Base-by-base conservation (phyloP, 2,797 vertebrate species). In the Garrulus glandarius region DNA sequence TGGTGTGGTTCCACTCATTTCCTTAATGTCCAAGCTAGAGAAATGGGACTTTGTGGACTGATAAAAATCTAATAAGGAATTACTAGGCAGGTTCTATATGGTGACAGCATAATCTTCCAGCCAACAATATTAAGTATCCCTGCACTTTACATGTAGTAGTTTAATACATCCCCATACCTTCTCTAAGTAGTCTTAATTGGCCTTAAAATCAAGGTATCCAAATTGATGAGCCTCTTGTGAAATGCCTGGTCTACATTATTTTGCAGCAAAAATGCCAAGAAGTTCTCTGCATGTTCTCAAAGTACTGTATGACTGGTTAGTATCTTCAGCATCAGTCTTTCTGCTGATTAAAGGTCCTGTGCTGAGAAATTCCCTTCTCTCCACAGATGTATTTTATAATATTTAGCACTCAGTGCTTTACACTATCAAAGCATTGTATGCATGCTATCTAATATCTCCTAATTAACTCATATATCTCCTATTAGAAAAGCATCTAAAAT, bases 381-480 rank as follows among this genome's bases (percentile, higher is more conserved):
- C 85, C 60, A 75, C 72, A 93, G 59, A 81, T 7, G 9, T 84
- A 39, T 91, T 95, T 93, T 71, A 84, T 74, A 94, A 79, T 90
- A 92, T 18, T 94, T 94, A 96, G 92, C 96, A 96, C 94, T 89
- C 91, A 64, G 93, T 95, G 91, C 96, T 95, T 95, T 92, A 93
- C 91, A 88, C 44, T 95, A 92, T 96, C 79, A 95, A 97, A 96
- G 84, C 93, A 89, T 87, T 94, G 84, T 76, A 91, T 0, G 15
- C 87, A 93, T 95, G 92, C 89, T 92, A 93, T 93, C 88, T 95
- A 94, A 59, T 84, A 93, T 86, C 41, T 95, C 67, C 70, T 90
- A 94, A 95, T 97, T 93, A 94, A 93, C 59, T 93, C 88, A 92
- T 80, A 93, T 21, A 80, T 94, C 70, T 91, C 44, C 92, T 92